Percentiles rank a stretch among this genome's conserved stretches.
Evolutionary conservation across 2,888 invertebrate species (phyloP).

Genomic region (Luffia ferchaultella): DNA sequence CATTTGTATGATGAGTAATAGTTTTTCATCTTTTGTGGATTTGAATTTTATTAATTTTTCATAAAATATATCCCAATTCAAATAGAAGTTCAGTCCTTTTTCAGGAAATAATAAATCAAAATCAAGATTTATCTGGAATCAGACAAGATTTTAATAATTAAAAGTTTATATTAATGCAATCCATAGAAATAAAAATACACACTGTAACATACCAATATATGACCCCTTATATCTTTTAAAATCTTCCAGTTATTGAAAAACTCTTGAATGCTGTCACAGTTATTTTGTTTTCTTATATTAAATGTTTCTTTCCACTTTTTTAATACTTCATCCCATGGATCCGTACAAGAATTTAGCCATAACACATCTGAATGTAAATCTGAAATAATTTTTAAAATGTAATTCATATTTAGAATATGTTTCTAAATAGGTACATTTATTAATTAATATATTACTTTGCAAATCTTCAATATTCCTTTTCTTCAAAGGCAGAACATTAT

Average conservation of each 20-base stretch:
- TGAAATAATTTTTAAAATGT: background rate
- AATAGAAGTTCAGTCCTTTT: conserved; percentile 1
- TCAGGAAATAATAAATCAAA: conserved; percentile 1
- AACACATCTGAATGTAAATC: background rate
- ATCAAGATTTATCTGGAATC: conserved; percentile 4
- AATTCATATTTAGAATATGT: background rate
- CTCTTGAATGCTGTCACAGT: background rate
- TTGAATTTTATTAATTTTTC: conserved; percentile 3
- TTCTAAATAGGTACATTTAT: too few relatives aligned
- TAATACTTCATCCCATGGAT: conserved; percentile 1
- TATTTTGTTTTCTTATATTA: conserved; percentile 1
- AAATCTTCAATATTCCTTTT: too few relatives aligned
- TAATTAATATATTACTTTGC: too few relatives aligned
- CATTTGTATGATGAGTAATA: background rate
- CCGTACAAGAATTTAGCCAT: background rate
- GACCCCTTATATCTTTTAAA: background rate
- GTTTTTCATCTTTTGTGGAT: background rate
- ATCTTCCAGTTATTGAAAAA: background rate
- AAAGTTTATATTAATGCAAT: conserved; percentile 1
- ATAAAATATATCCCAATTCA: conserved; percentile 1
- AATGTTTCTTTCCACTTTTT: background rate
- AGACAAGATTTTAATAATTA: background rate
- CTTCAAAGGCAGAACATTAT: too few relatives aligned
- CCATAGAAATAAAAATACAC: background rate
- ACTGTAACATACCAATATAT: conserved; percentile 3